Evolutionary conservation across 1,140 invertebrate genomes (phyloP), one percentile per base, ranked within the genome.

Genomic region (Paramacrobiotus metropolitanus): DNA sequence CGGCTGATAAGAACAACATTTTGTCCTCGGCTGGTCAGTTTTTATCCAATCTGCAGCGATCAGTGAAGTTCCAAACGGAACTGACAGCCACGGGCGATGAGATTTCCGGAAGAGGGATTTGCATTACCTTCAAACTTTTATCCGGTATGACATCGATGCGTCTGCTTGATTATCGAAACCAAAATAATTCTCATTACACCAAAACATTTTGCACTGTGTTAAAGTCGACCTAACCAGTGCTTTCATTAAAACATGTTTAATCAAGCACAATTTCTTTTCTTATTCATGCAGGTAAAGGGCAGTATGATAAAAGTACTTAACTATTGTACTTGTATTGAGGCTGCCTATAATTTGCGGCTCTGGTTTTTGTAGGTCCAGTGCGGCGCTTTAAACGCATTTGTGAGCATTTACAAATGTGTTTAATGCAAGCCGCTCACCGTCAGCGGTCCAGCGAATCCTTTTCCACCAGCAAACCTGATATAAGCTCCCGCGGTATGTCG

Each of bases 311-410:
- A n/a, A n/a, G n/a, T n/a, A n/a, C n/a, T n/a, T n/a, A n/a, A n/a
- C n/a, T n/a, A n/a, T n/a, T n/a, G n/a, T n/a, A n/a, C n/a, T n/a
- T n/a, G n/a, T n/a, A n/a, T n/a, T n/a, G n/a, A n/a, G n/a, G n/a
- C n/a, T n/a, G n/a, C n/a, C n/a, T n/a, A n/a, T n/a, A n/a, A n/a
- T n/a, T n/a, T n/a, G n/a, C n/a, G n/a, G n/a, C n/a, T n/a, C n/a
- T n/a, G n/a, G n/a, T n/a, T n/a, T n/a, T n/a, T n/a, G n/a, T 71
- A 90, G 90, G 90, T 60, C 94, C 94, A 70, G 89, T 93, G 64
- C 80, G 91, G 64, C 79, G 92, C 65, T 96, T 95, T 73, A 80
- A 90, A 63, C 79, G 91, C 67, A 88, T 96, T 60, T 95, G 90
- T 75, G 92, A 96, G 73, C 87, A 93, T 71, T 88, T 95, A 63